Evolutionary conservation across 2,888 invertebrate genomes (phyloP), one percentile per base, ranked within the genome.

Genomic region (Sinohyriopsis cumingii): DNA sequence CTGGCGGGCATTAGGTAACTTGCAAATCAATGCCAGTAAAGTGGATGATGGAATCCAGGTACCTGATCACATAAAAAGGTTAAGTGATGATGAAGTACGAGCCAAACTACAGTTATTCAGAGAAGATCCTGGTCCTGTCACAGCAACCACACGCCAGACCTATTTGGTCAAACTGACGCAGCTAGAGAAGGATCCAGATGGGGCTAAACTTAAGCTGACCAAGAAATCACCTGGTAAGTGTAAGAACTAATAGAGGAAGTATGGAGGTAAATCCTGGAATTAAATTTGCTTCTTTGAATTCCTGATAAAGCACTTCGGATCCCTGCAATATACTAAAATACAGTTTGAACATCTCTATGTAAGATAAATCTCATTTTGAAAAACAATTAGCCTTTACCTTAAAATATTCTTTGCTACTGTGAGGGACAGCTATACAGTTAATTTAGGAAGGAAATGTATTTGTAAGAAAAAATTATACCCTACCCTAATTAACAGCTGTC

Each of bases 71-170:
- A 59, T 81, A 33, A 63, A 65, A 18, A 67, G 60, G 22, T 64
- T 86, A 71, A 71, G 69, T 25, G 78, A 83, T 61, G 68, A 74
- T 1, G 80, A 80, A 45, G 68, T 87, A 25, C 75, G 82, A n/a
- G 68, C 77, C n/a, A 78, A 72, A 63, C 73, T 89, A 59, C 60
- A 75, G 63, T 89, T 91, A 12, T 91, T 93, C 24, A 96, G 96
- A 0, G 93, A 94, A 79, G 91, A 91, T 18, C 94, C 95, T 0
- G 97, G 97, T 0, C 97, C 97, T 4, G 94, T 97, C 79, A 94
- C 94, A 1, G 91, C 92, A 20, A 92, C 93, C 3, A 97, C 96
- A 0, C 94, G 95, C 80, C 92, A 93, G 1, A 89, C 96, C 15
- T 97, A 97, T 86, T 90, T 95, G 64, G 94, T 93, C 86, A 94